phyloP scores from a whole-genome alignment of 2,113 vertebrate genomes.

The Sinocyclocheilus grahami region DNA sequence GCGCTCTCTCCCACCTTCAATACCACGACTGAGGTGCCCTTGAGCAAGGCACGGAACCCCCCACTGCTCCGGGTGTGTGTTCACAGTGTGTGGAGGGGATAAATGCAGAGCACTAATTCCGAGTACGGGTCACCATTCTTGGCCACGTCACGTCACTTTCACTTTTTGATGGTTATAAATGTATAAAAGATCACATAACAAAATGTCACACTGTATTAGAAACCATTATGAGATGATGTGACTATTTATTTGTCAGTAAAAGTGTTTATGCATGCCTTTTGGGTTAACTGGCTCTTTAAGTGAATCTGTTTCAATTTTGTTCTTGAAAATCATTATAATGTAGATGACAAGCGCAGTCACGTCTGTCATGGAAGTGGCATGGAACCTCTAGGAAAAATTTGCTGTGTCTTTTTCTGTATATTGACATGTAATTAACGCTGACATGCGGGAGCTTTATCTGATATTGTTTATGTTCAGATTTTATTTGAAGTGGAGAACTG shows the following conservation, averaged over 20 bases:
- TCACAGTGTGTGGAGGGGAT: too few relatives aligned
- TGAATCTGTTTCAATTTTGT: background rate
- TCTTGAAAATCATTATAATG: background rate
- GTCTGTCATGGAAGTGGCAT: background rate
- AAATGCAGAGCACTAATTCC: too few relatives aligned
- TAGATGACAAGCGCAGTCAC: background rate
- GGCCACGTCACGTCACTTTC: too few relatives aligned
- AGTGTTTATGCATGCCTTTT: background rate
- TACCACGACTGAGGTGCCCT: too few relatives aligned
- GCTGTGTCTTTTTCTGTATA: background rate
- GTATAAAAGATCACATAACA: background rate
- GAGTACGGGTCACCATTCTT: too few relatives aligned
- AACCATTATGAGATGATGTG: background rate
- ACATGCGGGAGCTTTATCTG: background rate
- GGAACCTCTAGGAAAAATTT: background rate
- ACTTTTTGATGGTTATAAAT: background rate
- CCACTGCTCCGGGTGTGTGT: too few relatives aligned
- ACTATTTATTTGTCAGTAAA: background rate
- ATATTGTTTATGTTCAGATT: background rate
- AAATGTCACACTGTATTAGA: background rate
- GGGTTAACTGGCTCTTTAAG: background rate
- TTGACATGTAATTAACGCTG: conserved; percentile 2
- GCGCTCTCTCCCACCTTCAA: too few relatives aligned
- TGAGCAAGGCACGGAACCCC: too few relatives aligned
- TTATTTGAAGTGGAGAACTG: conserved; percentile 1